Base-by-base conservation (phyloP, 2,797 vertebrate species). In the Astyanax mexicanus region DNA sequence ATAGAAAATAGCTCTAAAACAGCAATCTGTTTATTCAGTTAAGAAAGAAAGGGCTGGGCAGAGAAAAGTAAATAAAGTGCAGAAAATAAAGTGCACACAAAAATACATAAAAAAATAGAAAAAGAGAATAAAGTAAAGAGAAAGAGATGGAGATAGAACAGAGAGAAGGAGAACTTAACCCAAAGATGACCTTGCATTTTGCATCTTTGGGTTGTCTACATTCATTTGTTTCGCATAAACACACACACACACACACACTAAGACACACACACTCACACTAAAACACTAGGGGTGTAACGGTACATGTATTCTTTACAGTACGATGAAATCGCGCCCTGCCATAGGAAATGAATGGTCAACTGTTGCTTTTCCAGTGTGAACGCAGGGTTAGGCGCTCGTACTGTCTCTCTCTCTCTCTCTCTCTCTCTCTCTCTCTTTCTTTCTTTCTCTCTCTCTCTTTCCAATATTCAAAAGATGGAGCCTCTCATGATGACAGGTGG, bases 11-110 rank as follows among this genome's bases (percentile, higher is more conserved):
- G 77, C 67, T 78, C 78, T 83, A 84, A 74, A 83, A 83, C 65
- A 85, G 84, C 80, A 84, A 67, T 85, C 84, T 86, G 83, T 72
- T 83, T 81, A 77, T 79, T 25, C 67, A 54, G 49, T 83, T 84
- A 74, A 72, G 51, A 5, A 32, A 62, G 52, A 44, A 38, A 42
- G 11, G 37, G 17, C 54, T 62, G 49, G 27, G 3, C 13, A 62
- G 40, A 13, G 40, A 42, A 11, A 45, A 1, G 15, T 35, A 6
- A 19, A 35, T 2, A 23, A 11, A 38, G 52, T n/a, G n/a, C n/a
- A 19, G 23, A 32, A 51, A 64, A 55, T 75, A 42, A 40, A 32
- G 5, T 5, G 5, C 29, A 32, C 29, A 32, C 29, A 32, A n/a
- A n/a, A n/a, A n/a, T n/a, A n/a, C n/a, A n/a, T n/a, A n/a, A n/a